Conservation (phyloP, 2,797 vertebrate species). For the Rhinichthys osculus region DNA sequence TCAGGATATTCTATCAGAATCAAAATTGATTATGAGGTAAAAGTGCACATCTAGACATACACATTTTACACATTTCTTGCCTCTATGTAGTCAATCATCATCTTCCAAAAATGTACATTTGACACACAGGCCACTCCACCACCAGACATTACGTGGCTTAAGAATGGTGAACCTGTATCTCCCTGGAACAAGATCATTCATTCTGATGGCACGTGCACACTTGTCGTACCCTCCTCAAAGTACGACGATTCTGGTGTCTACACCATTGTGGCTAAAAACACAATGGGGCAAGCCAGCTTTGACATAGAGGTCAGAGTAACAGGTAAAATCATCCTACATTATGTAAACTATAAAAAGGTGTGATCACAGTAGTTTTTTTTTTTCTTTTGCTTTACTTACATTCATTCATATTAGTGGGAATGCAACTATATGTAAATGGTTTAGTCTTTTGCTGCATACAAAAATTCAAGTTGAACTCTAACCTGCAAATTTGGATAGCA, state of each 20-base stretch:
- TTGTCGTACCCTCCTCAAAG: constrained; percentile 83
- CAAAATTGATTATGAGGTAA: constrained; percentile 84
- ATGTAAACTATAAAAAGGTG: neutral
- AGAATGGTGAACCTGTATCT: constrained; percentile 81
- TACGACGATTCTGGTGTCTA: constrained; percentile 81
- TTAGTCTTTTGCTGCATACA: neutral
- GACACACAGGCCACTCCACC: constrained; percentile 79
- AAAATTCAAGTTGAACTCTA: neutral
- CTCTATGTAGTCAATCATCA: neutral
- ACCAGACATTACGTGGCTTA: constrained; percentile 85
- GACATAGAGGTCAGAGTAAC: constrained; percentile 83
- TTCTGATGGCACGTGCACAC: constrained; percentile 77
- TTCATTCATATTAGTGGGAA: neutral
- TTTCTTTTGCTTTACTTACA: neutral
- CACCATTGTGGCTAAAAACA: constrained; percentile 78
- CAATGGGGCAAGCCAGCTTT: constrained; percentile 76
- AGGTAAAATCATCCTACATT: constrained; percentile 83
- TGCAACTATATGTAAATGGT: neutral
- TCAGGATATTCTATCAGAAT: constrained; percentile 81
- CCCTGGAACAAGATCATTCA: constrained; percentile 73
- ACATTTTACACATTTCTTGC: neutral
- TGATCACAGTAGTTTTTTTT: neutral
- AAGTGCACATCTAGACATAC: neutral
- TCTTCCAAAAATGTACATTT: neutral
- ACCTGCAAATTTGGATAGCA: neutral